Base-by-base conservation (phyloP, 1,140 invertebrate species). In the Xylocopa sonorina region DNA sequence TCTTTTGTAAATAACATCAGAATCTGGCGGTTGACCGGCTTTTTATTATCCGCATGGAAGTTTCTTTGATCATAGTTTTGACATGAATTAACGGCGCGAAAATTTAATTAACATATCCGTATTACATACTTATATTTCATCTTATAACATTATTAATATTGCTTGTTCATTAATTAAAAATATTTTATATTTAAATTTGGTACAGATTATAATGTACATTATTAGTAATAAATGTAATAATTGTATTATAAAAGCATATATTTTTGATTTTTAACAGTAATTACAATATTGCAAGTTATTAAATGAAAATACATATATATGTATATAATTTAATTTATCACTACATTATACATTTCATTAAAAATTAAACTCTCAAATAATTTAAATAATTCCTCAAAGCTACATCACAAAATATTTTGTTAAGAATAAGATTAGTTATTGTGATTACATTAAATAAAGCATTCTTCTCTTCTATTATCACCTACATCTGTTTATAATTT, bases 1-100 rank as follows among this genome's bases (percentile, higher is more conserved):
- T 21, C 16, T 55, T 46, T 73, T 2, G 16, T 51, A 63, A 64
- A 78, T n/a, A 63, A 18, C 29, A 29, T 24, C n/a, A 27, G 43
- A 73, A 73, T 64, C 24, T 64, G 60, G 18, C 58, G 50, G 57
- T 73, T 57, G 21, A 24, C 68, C 57, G 77, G 77, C 69, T 73
- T 78, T 43, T 63, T 55, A 46, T 53, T 7, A 46, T 18, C 27
- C 58, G 46, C 68, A 78, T 62, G 55, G 46, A 71, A 78, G 27
- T 27, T 21, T 18, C 38, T 55, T 78, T 63, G 69, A 72, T 32
- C 27, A 34, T 27, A 18, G 10, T 55, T 73, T 72, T 64, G 27
- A 72, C 38, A 72, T 43, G 3, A 16, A 58, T 43, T 9, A 0
- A 48, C 46, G 69, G 77, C 69, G 77, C 55, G 69, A 2, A 78